Evolutionary conservation across 2,113 vertebrate genomes (phyloP).

Genomic region (Marcusenius ussheri): DNA sequence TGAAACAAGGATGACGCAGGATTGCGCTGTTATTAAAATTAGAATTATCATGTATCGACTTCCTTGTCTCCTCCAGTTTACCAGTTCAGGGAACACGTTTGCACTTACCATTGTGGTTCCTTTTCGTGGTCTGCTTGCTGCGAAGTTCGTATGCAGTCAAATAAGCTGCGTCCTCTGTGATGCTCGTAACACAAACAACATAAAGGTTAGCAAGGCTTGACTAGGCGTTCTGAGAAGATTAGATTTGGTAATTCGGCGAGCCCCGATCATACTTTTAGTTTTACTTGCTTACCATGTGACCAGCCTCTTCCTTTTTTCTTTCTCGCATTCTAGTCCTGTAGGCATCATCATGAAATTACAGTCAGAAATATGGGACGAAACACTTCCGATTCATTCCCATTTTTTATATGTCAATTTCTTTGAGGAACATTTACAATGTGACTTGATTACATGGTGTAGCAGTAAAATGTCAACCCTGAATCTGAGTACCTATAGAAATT

Average conservation of each 20-base stretch:
- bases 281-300: conserved; percentile 49
- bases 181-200: conserved; percentile 26
- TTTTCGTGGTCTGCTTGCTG: conserved; percentile 20
- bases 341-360: not conserved
- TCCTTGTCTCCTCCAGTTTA: not conserved
- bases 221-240: conserved; percentile 15
- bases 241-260: conserved; percentile 25
- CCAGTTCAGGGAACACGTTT: conserved; percentile 28
- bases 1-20: not conserved
- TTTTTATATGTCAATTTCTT: not conserved
- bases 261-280: conserved; percentile 40
- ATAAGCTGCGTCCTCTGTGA: conserved; percentile 17
- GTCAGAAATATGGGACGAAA: not conserved
- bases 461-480: not conserved
- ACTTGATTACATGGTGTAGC: not conserved
- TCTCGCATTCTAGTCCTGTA: not conserved
- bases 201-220: not conserved
- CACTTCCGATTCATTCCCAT: not conserved
- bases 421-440: not conserved
- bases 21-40: not conserved
- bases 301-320: conserved; percentile 24
- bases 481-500: not conserved
- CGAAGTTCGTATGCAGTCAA: conserved; percentile 13
- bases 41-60: not conserved
- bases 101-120: conserved; percentile 52